Base-by-base conservation (phyloP, 2,113 vertebrate species). In the Halcyon malimbica region DNA sequence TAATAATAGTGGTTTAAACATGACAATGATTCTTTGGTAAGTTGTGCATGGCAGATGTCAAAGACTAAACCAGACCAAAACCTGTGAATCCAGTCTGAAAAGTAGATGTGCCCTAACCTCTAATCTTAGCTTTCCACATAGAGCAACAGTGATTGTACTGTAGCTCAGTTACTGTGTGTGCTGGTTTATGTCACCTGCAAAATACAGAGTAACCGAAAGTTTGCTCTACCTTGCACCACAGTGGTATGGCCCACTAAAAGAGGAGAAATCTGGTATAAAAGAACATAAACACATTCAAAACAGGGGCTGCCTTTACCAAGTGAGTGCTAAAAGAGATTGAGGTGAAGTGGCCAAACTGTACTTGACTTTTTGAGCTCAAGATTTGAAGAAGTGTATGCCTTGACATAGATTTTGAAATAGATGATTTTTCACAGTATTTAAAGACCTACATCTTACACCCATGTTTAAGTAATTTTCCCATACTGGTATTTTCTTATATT, bases 241-340 rank as follows among this genome's bases (percentile, higher is more conserved):
- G 16, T 2, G 2, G 0, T 20, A 18, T 9, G 5, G 4, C 5
- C 5, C 1, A 3, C 11, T 35, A 42, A 15, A 35, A 41, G 2
- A 80, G 5, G 2, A 64, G 21, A 48, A 39, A 8, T 20, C 5
- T 44, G 5, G 4, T 26, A 12, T 3, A 50, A 16, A 5, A 60
- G 64, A 82, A 39, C 0, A 20, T 11, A 19, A 71, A 5, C 11
- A 25, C 8, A 53, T 13, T 3, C 3, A 17, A 14, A 83, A 31
- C 3, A 44, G 2, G 4, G 31, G 0, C 10, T 35, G 2, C 2
- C 1, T 63, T 87, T 68, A 21, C 14, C 5, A 65, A 3, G 2
- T 62, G 77, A 17, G 19, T 18, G 2, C 2, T 62, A 28, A 81
- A 85, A 88, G 4, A 60, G 3, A 13, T 2, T 18, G 19, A 71